These are phyloP conservation scores for Acanthopleura granulata DNA, from an alignment of 2,888 invertebrate genomes.

Conservation along the genomic window DNA sequence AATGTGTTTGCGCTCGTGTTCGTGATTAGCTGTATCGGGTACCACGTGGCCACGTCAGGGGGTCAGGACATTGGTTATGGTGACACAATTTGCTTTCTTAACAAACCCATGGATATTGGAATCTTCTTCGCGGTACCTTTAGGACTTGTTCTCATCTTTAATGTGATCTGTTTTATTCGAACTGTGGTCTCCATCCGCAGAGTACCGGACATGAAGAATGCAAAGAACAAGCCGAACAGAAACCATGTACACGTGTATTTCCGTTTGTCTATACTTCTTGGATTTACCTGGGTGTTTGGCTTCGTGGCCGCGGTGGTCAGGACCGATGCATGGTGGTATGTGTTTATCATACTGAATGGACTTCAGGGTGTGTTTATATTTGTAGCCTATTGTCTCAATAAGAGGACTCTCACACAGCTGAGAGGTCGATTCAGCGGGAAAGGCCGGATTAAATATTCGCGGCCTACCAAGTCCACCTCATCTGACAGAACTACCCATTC, in stretches of 20 bases:
- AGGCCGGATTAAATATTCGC: background rate
- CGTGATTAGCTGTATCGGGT: background rate
- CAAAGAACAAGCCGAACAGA: constrained; percentile 8
- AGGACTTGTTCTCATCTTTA: constrained; percentile 14
- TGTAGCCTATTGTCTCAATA: constrained; percentile 20
- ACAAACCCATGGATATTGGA: constrained; percentile 1
- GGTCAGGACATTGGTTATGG: constrained; percentile 23
- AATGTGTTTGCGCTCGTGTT: constrained; percentile 1
- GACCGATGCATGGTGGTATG: constrained; percentile 23
- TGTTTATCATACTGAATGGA: constrained; percentile 25
- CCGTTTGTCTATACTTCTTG: constrained; percentile 22
- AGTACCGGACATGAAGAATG: constrained; percentile 16
- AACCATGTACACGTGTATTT: constrained; percentile 20
- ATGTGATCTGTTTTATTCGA: constrained; percentile 21
- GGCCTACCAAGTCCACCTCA: background rate
- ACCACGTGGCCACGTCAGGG: background rate
- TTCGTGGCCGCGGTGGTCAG: constrained; percentile 18
- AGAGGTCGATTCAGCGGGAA: background rate
- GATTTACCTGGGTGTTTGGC: constrained; percentile 25
- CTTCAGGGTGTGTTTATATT: constrained; percentile 26
- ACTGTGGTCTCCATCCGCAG: constrained; percentile 17
- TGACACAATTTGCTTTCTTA: constrained; percentile 24
- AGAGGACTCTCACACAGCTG: background rate
- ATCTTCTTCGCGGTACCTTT: constrained; percentile 24
- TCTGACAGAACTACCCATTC: constrained; percentile 4